Base-by-base conservation (phyloP, 2,113 vertebrate species). In the Pyrgilauda ruficollis region DNA sequence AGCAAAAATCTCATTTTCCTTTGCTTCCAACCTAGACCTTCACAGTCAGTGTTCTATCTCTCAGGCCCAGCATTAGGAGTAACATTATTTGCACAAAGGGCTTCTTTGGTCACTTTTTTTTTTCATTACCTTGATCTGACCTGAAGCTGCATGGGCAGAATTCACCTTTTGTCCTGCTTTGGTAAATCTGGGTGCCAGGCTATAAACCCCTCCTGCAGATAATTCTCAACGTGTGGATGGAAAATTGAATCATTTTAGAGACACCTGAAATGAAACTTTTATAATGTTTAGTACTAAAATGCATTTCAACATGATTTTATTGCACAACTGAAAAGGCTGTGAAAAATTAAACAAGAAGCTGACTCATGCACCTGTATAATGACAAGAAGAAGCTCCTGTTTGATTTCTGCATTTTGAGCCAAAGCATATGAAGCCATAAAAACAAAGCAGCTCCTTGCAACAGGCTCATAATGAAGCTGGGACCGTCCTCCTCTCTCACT, bases 331-430 rank as follows among this genome's bases (percentile, higher is more conserved):
- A 46, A 93, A 89, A 81, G 76, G 68, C 93, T 92, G 82, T 72
- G 91, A 93, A 81, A 97, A 97, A 27, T 87, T 49, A 84, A 83
- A 86, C 88, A 95, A 95, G 96, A 53, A 94, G 93, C 94, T 97
- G 95, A 96, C 86, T 96, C 92, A 95, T 33, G 58, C 86, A 94
- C 92, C 92, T 96, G 94, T 93, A 70, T 52, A 97, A 96, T 67
- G 92, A 86, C 75, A 41, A 90, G 75, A 47, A 96, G 90, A 21
- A 92, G 78, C 93, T 95, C 78, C 68, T 69, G 86, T 84, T 92
- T 96, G 93, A 93, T 81, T 96, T 86, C 90, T 87, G 13, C 58
- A 43, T 68, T 91, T 94, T 41, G 74, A 94, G 94, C 93, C 94
- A 92, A 94, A 89, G 86, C 74, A 84, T 3, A 78, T 0, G 66